phyloP scores from a whole-genome alignment of 1,140 invertebrate species.

The Lethocerus indicus region DNA sequence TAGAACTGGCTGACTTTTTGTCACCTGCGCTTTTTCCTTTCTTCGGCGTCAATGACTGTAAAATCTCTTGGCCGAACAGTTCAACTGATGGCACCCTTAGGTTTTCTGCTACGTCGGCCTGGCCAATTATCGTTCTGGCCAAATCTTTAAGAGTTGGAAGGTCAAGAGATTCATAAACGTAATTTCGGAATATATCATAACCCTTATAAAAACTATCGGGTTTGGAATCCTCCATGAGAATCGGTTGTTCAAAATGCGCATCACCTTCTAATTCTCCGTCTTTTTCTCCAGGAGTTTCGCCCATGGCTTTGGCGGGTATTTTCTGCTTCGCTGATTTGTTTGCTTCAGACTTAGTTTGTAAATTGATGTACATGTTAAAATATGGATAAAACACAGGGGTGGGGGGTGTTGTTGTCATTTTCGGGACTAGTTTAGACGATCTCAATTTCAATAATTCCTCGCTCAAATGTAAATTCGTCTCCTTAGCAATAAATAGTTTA shows the following conservation, averaged over 20 bases:
- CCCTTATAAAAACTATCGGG: background rate
- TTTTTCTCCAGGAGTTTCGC: background rate
- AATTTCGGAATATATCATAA: background rate
- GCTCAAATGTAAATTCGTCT: too few relatives aligned
- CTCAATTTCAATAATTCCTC: background rate
- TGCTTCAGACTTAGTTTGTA: background rate
- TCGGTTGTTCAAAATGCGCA: too few relatives aligned
- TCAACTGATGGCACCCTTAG: conserved; percentile 3
- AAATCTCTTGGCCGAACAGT: conserved; percentile 1
- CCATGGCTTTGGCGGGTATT: background rate
- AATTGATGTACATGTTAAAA: background rate
- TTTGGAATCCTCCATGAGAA: background rate
- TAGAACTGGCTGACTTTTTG: background rate
- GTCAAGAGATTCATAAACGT: conserved; percentile 1
- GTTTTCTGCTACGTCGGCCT: background rate
- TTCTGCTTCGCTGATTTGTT: background rate
- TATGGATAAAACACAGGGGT: background rate
- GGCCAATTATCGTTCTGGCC: conserved; percentile 2
- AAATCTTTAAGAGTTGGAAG: background rate
- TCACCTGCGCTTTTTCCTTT: background rate
- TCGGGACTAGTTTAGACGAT: background rate
- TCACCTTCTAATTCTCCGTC: background rate
- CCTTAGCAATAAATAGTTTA: too few relatives aligned
- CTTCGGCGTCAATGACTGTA: background rate
- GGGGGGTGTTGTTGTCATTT: background rate